phyloP scores from a whole-genome alignment of 35 echinoderm and acorn worm species.

The Patiria miniata region DNA sequence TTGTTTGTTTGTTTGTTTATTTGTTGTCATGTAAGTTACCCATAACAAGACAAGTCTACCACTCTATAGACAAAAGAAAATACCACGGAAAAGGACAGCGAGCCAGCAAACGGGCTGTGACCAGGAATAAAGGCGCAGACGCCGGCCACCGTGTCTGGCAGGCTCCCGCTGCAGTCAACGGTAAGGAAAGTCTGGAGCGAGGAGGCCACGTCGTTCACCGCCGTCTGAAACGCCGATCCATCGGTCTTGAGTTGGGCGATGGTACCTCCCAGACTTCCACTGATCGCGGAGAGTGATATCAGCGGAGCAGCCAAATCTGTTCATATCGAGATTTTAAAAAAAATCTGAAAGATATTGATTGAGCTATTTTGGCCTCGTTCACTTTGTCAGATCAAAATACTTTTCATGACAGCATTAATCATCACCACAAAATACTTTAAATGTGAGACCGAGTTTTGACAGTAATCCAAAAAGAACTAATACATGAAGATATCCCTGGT shows the following conservation, averaged over 20 bases:
- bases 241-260: slow-evolving; percentile 1
- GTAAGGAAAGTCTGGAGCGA: background rate
- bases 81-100: background rate
- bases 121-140: background rate
- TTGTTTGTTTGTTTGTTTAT: too few species aligned
- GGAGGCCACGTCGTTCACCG: background rate
- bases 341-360: too few species aligned
- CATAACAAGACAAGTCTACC: too few species aligned
- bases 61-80: background rate
- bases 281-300: background rate
- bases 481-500: too few species aligned
- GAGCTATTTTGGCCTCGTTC: too few species aligned
- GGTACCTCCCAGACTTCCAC: background rate
- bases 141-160: background rate
- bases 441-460: too few species aligned
- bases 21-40: too few species aligned
- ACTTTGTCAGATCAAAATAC: too few species aligned
- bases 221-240: background rate
- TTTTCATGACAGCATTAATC: too few species aligned
- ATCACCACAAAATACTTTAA: too few species aligned
- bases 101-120: background rate
- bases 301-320: background rate
- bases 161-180: background rate
- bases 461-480: too few species aligned
- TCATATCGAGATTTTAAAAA: too few species aligned